Base-by-base conservation (phyloP, 2,888 invertebrate genomes). In the Linnaemya vulpina region DNA sequence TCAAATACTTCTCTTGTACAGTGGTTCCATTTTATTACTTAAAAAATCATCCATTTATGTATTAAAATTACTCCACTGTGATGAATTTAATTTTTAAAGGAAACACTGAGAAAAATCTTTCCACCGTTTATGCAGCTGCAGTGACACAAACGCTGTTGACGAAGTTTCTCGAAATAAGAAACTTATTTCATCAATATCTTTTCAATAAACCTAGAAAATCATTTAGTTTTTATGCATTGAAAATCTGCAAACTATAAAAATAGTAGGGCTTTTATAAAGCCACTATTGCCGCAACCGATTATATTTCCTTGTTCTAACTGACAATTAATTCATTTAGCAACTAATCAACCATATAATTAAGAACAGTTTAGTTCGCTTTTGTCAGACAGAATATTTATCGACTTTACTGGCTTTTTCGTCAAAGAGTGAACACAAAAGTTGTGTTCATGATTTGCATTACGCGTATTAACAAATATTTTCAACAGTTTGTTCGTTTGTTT, bases 261-360 rank as follows among this genome's bases (percentile, higher is more conserved):
- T 1, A 25, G 35, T 67, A 20, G 35, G 11, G 8, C 20, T 8
- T 11, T 17, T 9, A 11, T 3, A 13, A 30, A 46, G 17, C 20
- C 49, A 20, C 20, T 60, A 8, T 20, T 13, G 8, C 13, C 0
- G 5, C 13, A 53, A 15, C 0, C 9, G 38, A 25, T 22, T 11
- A 38, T 11, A 22, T 22, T 25, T 15, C 3, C 38, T n/a, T 22
- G 20, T 70, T 60, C 9, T 15, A 58, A 53, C 11, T n/a, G 62
- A 53, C 62, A 30, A 62, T 25, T 78, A 70, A 62, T 62, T 70
- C 2, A 60, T 67, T 76, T 11, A 53, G 43, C 53, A 53, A 70
- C 62, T 58, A 76, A 58, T 49, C 51, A 62, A 62, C 25, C 53
- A 30, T 62, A 38, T 70, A 77, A 63, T 75, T 75, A 63, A 75